Evolutionary conservation across 2,888 invertebrate species (phyloP).

Genomic region (Escarpia spicata): DNA sequence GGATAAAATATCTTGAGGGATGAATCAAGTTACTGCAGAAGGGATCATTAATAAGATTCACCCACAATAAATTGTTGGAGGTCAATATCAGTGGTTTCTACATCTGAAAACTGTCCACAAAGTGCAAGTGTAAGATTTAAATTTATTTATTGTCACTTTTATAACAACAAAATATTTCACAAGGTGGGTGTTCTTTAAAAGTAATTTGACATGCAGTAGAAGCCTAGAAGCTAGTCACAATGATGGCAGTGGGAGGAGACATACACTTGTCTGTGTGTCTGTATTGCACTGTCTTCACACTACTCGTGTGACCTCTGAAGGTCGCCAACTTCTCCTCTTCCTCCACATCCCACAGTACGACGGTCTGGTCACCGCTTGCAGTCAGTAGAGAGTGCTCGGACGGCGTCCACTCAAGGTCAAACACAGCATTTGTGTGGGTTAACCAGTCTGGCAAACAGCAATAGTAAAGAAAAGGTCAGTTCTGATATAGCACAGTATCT

Average conservation of each 20-base stretch:
- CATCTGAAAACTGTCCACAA: too few species aligned
- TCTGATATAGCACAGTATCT: too few species aligned
- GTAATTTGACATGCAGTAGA: neutral
- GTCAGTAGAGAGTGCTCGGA: slow-evolving; percentile 80
- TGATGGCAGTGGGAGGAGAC: slow-evolving; percentile 21
- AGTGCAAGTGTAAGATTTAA: too few species aligned
- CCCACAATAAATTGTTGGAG: too few species aligned
- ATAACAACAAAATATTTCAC: too few species aligned
- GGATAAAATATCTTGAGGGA: too few species aligned
- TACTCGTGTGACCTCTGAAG: slow-evolving; percentile 81
- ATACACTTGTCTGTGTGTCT: slow-evolving; percentile 73
- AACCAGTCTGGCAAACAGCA: slow-evolving; percentile 52
- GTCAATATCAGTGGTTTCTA: too few species aligned
- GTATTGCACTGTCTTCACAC: slow-evolving; percentile 83
- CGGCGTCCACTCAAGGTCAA: slow-evolving; percentile 88
- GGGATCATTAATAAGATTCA: too few species aligned
- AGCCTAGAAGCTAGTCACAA: neutral
- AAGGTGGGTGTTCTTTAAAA: too few species aligned
- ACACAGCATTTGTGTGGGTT: slow-evolving; percentile 85
- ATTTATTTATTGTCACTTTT: too few species aligned
- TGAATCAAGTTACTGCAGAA: too few species aligned
- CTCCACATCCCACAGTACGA: slow-evolving; percentile 80
- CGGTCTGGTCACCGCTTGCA: slow-evolving; percentile 86
- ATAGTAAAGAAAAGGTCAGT: neutral
- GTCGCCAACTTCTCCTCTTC: slow-evolving; percentile 56